Evolutionary conservation across 2,888 invertebrate genomes (phyloP).

Genomic region (Plutella xylostella): DNA sequence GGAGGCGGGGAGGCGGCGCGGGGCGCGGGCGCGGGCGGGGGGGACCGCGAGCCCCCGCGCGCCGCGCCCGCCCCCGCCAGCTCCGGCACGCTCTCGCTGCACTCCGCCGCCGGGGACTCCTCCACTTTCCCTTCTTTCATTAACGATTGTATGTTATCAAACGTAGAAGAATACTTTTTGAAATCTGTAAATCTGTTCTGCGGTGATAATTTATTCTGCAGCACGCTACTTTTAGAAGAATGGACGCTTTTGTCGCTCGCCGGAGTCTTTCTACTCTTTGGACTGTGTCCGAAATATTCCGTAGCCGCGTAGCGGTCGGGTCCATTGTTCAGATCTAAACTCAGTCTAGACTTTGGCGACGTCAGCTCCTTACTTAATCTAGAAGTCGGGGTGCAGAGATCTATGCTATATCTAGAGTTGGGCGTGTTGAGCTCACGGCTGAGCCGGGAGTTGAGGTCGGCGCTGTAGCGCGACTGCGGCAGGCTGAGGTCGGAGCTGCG

Average conservation of each 20-base stretch:
- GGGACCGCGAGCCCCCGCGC: neutral
- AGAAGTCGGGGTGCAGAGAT: constrained; percentile 73
- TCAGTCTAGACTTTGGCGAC: constrained; percentile 71
- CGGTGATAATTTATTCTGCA: constrained; percentile 61
- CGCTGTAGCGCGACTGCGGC: constrained; percentile 69
- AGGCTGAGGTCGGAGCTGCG: constrained; percentile 73
- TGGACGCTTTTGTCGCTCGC: constrained; percentile 36
- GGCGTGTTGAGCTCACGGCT: constrained; percentile 72
- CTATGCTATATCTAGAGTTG: constrained; percentile 76
- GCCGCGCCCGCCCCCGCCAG: no score
- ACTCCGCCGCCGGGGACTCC: constrained; percentile 58
- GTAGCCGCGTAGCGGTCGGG: constrained; percentile 54
- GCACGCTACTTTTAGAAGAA: constrained; percentile 34
- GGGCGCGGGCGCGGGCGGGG: neutral
- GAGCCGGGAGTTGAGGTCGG: constrained; percentile 64
- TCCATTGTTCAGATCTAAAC: constrained; percentile 71
- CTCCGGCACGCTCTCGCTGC: constrained; percentile 47
- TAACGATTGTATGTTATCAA: constrained; percentile 81
- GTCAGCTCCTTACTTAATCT: constrained; percentile 69
- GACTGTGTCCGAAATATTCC: constrained; percentile 60
- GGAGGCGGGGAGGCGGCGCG: constrained; percentile 25
- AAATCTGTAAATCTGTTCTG: constrained; percentile 71
- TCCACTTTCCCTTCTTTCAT: constrained; percentile 78
- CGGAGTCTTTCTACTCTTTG: constrained; percentile 53
- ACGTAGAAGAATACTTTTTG: constrained; percentile 80